Conservation (phyloP, 2,888 invertebrate species). For the Dolichomitus sp. region DNA sequence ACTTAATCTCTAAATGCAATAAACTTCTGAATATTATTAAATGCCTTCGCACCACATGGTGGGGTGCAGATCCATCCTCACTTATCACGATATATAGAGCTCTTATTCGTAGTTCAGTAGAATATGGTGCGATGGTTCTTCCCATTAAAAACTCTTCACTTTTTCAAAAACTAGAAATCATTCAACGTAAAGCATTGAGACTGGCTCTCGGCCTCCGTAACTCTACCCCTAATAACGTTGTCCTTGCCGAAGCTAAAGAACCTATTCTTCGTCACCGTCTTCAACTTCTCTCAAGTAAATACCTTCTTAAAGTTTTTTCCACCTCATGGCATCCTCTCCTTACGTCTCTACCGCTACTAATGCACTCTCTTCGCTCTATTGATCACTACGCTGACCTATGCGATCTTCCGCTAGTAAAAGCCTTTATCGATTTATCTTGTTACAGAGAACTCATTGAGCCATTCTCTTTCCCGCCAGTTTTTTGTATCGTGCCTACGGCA, state of each 20-base stretch:
- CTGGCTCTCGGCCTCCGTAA: too few species aligned
- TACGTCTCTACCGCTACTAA: background rate
- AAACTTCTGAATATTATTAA: too few species aligned
- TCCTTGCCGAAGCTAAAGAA: too few species aligned
- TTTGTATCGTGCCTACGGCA: too few species aligned
- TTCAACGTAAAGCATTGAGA: too few species aligned
- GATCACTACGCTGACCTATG: background rate
- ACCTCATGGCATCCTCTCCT: background rate
- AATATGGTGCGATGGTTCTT: conserved; percentile 19
- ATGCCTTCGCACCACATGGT: conserved; percentile 1
- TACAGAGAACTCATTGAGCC: too few species aligned
- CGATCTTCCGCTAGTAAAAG: conserved; percentile 10
- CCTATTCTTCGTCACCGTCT: too few species aligned
- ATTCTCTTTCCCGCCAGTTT: too few species aligned
- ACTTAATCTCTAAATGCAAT: too few species aligned
- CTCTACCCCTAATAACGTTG: too few species aligned
- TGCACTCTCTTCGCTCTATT: background rate
- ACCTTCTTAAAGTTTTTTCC: background rate
- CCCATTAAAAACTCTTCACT: background rate
- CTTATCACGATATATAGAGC: conserved; percentile 28
- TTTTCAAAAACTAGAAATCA: too few species aligned
- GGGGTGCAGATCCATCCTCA: conserved; percentile 27
- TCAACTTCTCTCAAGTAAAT: too few species aligned
- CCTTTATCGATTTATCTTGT: background rate
- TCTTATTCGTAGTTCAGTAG: background rate